Conservation (phyloP, 2,888 invertebrate species). For the Oscheius myriophilus region DNA sequence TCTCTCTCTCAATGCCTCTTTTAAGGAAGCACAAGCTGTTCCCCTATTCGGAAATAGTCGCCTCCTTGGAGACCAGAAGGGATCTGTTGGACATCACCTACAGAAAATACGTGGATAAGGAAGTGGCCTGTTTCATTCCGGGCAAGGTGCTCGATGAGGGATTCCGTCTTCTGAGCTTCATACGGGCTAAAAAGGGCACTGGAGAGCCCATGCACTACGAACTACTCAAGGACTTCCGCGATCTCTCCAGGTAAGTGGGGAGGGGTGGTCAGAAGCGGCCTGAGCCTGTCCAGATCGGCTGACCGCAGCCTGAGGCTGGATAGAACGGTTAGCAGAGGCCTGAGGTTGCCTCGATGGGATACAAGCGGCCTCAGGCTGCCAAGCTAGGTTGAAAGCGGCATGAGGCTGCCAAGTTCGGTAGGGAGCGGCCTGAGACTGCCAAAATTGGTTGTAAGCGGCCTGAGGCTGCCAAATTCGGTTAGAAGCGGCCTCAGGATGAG, state of each 20-base stretch:
- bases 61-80: constrained; percentile 13
- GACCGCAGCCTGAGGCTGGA: no score
- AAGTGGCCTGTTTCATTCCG: constrained; percentile 11
- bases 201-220: not conserved
- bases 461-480: no score
- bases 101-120: constrained; percentile 4
- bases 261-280: no score
- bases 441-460: no score
- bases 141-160: constrained; percentile 20
- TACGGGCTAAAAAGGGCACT: not conserved
- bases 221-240: constrained; percentile 6
- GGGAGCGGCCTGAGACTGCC: no score
- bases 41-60: constrained; percentile 2
- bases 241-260: constrained; percentile 5
- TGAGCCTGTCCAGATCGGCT: no score
- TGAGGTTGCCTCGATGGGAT: no score
- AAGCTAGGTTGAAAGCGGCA: no score
- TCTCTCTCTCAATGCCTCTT: not conserved
- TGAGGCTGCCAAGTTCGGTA: no score
- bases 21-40: not conserved
- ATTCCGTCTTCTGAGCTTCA: not conserved
- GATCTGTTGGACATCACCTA: constrained; percentile 13
- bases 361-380: no score
- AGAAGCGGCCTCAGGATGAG: no score
- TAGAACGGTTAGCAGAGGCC: no score